Evolutionary conservation across 1,140 invertebrate species (phyloP).

Genomic region (Amphibalanus amphitrite): DNA sequence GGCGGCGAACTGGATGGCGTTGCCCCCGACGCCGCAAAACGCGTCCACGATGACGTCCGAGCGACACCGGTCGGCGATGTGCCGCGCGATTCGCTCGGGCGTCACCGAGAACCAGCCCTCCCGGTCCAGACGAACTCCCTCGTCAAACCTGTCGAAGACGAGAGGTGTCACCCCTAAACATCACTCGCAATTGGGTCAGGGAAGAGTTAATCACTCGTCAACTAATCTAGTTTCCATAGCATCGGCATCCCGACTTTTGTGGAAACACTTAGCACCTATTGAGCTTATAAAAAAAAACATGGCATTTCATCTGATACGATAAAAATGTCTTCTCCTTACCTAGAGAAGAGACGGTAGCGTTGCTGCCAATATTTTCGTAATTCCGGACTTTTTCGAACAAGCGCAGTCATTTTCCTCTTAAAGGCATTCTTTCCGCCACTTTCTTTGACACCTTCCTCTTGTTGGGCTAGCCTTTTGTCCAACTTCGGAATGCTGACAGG

Average conservation of each 20-base stretch:
- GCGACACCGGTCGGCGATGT: constrained; percentile 61
- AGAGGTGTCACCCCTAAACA: no score
- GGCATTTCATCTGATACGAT: no score
- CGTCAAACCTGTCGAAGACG: constrained; percentile 32
- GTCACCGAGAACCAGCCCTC: constrained; percentile 99
- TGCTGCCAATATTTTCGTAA: not conserved
- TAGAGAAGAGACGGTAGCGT: not conserved
- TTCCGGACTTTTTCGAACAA: not conserved
- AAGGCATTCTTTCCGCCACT: no score
- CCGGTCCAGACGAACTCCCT: constrained; percentile 67
- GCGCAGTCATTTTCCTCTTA: not conserved
- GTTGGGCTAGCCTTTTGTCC: not conserved
- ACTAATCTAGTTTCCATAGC: no score
- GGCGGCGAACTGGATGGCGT: constrained; percentile 85
- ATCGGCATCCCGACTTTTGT: no score
- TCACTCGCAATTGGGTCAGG: no score
- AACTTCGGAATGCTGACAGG: not conserved
- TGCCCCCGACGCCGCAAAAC: constrained; percentile 95
- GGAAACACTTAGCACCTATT: no score
- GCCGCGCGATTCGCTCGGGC: constrained; percentile 78
- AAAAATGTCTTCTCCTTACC: no score
- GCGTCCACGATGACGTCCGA: constrained; percentile 56
- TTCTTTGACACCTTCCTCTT: not conserved
- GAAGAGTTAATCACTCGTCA: no score
- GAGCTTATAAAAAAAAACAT: no score